Evolutionary conservation across 1,140 invertebrate species (phyloP), one percentile per base, ranked within the genome.

Genomic region (Drosophila grimshawi): DNA sequence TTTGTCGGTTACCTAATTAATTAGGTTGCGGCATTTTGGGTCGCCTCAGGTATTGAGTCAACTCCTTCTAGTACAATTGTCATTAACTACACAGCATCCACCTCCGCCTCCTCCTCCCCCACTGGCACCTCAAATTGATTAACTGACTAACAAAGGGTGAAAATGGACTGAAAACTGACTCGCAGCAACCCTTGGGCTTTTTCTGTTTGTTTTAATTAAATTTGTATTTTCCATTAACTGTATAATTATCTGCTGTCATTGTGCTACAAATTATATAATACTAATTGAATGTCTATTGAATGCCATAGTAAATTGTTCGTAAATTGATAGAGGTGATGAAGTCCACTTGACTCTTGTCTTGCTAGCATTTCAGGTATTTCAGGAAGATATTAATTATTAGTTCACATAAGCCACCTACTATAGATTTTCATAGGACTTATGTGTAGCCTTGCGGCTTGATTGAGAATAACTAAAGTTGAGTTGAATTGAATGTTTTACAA

Each of bases 121-220:
- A 19, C 19, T 19, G 19, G 1, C 19, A 1, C 19, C 19, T 19
- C 69, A 69, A 74, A 74, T 69, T 74, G 71, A 69, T 69, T 74
- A 74, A 74, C 65, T 69, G 57, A 41, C 65, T 62, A 57, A 49
- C 70, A 68, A 61, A 61, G 56, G 39, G 49, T 68, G 35, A 19
- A 19, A 19, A 19, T 19, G 10, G 68, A 73, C 49, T 69, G 71
- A 48, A 19, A 74, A 74, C 65, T 69, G 71, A 74, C 71, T 49
- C 57, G 43, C 57, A 69, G 65, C 32, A 27, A 35, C 71, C 71
- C 62, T 30, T 57, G 71, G 71, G 65, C 57, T 68, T 74, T 57
- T 69, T 57, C 57, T 69, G 43, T 74, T 73, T 68, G 70, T 73
- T 73, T 73, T 73, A 73, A 73, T 73, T 73, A 73, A 73, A 74